A percentile compares a stretch with the other conserved stretches of the same genome.
These are phyloP conservation scores for Chloromyia formosa DNA, from an alignment of 2,888 invertebrate species.

Conservation along the genomic window DNA sequence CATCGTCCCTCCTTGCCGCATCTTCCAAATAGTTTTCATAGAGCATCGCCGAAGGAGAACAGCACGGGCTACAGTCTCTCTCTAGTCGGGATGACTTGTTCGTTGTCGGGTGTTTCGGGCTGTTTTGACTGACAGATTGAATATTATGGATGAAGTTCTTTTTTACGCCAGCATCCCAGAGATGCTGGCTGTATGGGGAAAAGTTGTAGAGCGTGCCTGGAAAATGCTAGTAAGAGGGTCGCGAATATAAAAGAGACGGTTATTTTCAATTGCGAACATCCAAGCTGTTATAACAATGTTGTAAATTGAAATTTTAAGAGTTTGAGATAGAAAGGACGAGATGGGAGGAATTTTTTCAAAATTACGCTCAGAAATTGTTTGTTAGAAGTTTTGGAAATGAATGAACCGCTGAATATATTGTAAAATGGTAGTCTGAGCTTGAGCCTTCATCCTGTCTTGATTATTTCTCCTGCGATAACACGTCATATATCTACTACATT, in stretches of 20 bases:
- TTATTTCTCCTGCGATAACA: no score
- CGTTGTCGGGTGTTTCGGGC: not conserved
- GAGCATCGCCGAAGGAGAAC: not conserved
- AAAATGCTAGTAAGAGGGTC: no score
- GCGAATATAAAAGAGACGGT: not conserved
- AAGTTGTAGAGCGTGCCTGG: no score
- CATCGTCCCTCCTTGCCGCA: no score
- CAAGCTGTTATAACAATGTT: not conserved
- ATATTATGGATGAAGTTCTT: constrained; percentile 31
- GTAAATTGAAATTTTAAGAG: constrained; percentile 18
- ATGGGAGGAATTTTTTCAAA: not conserved
- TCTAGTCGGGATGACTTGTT: not conserved
- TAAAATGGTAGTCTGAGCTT: no score
- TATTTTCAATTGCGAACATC: constrained; percentile 16
- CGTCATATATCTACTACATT: no score
- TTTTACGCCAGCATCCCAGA: not conserved
- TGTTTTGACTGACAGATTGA: constrained; percentile 22
- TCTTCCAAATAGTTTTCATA: not conserved
- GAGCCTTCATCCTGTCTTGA: no score
- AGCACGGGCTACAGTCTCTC: constrained; percentile 2
- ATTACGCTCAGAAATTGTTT: not conserved
- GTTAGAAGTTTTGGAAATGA: no score
- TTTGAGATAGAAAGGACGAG: not conserved
- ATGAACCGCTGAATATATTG: no score
- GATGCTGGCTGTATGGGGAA: no score